Percentiles rank a stretch among this genome's conserved stretches.
Evolutionary conservation across 2,797 vertebrate genomes (phyloP).

Genomic region (Odontamblyopus rebecca): DNA sequence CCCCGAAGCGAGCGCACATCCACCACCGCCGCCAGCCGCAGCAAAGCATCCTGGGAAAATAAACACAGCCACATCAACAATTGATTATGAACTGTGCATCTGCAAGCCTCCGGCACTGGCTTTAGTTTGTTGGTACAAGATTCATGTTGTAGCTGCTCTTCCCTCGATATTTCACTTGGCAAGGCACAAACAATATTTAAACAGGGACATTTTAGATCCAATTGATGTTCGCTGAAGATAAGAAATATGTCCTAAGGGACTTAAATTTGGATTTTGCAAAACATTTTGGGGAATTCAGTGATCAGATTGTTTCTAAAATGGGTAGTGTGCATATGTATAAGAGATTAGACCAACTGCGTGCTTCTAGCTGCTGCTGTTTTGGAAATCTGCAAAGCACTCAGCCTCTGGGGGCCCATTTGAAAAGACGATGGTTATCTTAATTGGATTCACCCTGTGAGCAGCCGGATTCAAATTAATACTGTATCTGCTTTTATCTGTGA

Average conservation of each 20-base stretch:
- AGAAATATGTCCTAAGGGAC: not conserved
- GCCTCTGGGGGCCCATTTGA: constrained; percentile 15
- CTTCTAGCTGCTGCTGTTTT: constrained; percentile 14
- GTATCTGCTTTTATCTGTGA: constrained; percentile 22
- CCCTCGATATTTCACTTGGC: constrained; percentile 44
- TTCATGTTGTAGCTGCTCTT: constrained; percentile 35
- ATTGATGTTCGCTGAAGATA: constrained; percentile 26
- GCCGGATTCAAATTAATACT: constrained; percentile 31
- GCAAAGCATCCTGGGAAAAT: constrained; percentile 86
- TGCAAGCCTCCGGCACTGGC: constrained; percentile 38
- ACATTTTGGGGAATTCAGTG: constrained; percentile 15
- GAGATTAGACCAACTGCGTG: constrained; percentile 17
- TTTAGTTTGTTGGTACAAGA: constrained; percentile 33
- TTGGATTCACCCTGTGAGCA: constrained; percentile 21
- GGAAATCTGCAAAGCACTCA: constrained; percentile 19
- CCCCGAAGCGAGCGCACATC: constrained; percentile 76
- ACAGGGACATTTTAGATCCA: constrained; percentile 37
- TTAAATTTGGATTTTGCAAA: constrained; percentile 13
- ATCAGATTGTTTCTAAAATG: constrained; percentile 25
- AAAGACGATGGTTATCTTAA: constrained; percentile 24
- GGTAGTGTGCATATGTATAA: constrained; percentile 11
- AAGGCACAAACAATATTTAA: constrained; percentile 45
- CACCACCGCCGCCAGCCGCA: constrained; percentile 86
- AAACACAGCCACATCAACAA: constrained; percentile 40
- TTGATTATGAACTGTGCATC: constrained; percentile 42